Base-by-base conservation (phyloP, 2,113 vertebrate genomes). In the Anolis carolinensis region DNA sequence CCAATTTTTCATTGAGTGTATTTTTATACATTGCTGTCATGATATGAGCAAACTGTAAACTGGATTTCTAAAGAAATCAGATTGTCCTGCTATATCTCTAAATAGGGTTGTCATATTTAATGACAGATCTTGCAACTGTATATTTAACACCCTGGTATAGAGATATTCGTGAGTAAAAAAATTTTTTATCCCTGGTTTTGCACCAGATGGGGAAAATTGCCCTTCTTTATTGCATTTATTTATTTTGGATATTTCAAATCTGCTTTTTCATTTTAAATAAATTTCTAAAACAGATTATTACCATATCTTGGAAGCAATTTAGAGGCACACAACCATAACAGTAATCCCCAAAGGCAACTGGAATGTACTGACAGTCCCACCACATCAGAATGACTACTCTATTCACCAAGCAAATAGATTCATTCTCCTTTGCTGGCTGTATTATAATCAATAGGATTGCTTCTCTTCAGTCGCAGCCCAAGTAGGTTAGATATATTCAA, bases 1-100 rank as follows among this genome's bases (percentile, higher is more conserved):
- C 71, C 3, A 82, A 59, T 68, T 48, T 76, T 55, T 81, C 88
- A 81, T 65, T 86, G 90, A 91, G 16, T 62, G 65, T 72, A 67
- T 11, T 14, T 5, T 36, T 52, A 65, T 79, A 74, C 79, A 65
- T 21, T 68, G 74, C 20, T 39, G 67, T 20, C 44, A 27, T 68
- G 27, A 67, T 59, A 75, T 36, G 27, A 55, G 39, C 21, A 74
- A 81, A 1, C 71, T 23, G 0, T 11, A 75, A 86, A n/a, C 13
- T 73, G 10, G 50, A 59, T 80, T 68, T 75, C n/a, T 55, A 79
- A 87, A 87, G 36, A 79, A 65, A 2, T 11, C 75, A 0, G 4
- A 16, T n/a, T 70, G 48, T 18, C 21, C 20, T 36, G 44, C 39
- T 27, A 52, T 27, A 52, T 78, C 32, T 75, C 10, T n/a, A 68